phyloP scores from a whole-genome alignment of 2,113 vertebrate genomes.

The Aplodontia rufa region DNA sequence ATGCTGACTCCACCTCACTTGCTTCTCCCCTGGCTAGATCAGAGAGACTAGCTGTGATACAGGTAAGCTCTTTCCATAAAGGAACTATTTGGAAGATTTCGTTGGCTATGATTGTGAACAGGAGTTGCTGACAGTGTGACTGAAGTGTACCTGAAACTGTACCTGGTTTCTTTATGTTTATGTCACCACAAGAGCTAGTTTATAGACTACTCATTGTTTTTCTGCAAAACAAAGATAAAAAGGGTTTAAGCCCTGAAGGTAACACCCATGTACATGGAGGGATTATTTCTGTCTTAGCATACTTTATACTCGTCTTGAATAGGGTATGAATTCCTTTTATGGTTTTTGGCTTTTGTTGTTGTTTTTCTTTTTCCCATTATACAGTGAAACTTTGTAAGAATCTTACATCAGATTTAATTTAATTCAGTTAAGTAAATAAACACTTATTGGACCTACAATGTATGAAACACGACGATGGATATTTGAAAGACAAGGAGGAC shows the following conservation, averaged over 20 bases:
- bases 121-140: background rate
- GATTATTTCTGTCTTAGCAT: slow-evolving; percentile 1
- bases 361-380: background rate
- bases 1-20: background rate
- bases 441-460: background rate
- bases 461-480: background rate
- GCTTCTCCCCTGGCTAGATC: background rate
- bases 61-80: slow-evolving; percentile 47
- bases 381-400: slow-evolving; percentile 35
- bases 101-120: background rate
- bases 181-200: background rate
- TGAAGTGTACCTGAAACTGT: background rate
- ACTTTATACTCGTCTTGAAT: background rate
- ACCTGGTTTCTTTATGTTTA: background rate
- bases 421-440: slow-evolving; percentile 6
- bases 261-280: background rate
- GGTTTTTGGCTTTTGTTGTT: background rate
- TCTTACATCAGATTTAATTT: background rate
- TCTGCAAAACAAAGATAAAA: background rate
- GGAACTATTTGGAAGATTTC: background rate
- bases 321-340: background rate
- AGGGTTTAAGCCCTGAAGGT: background rate
- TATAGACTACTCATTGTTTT: background rate
- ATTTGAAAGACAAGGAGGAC: background rate
- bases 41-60: slow-evolving; percentile 10